Evolutionary conservation across 1,140 invertebrate genomes (phyloP), one percentile per base, ranked within the genome.

Genomic region (Trichonephila inaurata): DNA sequence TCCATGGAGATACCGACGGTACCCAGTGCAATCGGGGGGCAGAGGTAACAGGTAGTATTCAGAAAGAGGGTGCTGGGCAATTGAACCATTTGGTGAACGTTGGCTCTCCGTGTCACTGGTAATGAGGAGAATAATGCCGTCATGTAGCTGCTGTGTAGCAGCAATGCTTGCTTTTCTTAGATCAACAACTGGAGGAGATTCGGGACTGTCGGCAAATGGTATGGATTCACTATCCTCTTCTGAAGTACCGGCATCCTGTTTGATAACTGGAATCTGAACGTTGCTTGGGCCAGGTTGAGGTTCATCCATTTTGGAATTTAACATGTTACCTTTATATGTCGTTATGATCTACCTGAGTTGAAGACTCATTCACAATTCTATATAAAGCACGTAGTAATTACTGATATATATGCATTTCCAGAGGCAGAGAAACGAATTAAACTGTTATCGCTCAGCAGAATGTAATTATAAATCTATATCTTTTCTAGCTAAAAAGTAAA

Each of bases 31-130:
- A n/a, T 93, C 92, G 28, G 40, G 92, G 10, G 92, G 85, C 28
- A 93, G 14, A 16, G 92, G 92, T 24, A 93, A 64, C 64, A 93
- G 83, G 61, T 93, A 93, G 83, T 88, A 93, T 86, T 93, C 92
- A 3, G 92, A 93, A 14, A 93, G 33, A 8, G 85, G 92, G 33
- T 93, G 92, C 28, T 93, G 85, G 24, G 83, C 61, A 4, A 89
- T 44, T 12, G 92, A 88, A 14, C 92, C 92, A 62, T 92, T 92
- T 7, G 91, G 91, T 18, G 91, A 92, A 24, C 92, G 18, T 51
- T 93, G 85, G 24, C 86, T 93, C 14, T 89, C 92, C 1, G n/a
- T 82, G 69, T 93, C 92, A 21, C 85, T 88, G 7, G 92, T 93
- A 14, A 93, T 93, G 24, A 93, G 28, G 7, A 93, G 69, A 18